Base-by-base conservation (phyloP, 2,888 invertebrate genomes). In the Artemia sinica region DNA sequence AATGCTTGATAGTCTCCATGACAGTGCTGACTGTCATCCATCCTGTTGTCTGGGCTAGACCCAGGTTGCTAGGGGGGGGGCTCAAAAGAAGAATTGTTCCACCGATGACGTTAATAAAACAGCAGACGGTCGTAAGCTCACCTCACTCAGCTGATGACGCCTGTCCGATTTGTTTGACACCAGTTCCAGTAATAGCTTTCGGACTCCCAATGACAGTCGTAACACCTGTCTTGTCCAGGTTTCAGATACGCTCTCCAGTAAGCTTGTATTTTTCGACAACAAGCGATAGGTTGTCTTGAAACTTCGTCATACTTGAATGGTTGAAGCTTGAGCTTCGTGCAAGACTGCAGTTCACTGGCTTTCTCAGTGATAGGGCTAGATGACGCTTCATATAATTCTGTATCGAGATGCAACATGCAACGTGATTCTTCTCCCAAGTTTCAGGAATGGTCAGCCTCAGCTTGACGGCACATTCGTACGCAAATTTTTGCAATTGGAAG, bases 321-420 rank as follows among this genome's bases (percentile, higher is more conserved):
- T 74, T 75, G 68, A 74, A 74, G 65, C 71, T 70, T 49, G 69
- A 72, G 50, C 72, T 41, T 49, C 49, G 67, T 50, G 67, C 50
- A 67, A 48, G 67, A 51, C 52, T 67, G 18, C 67, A 49, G 50
- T 13, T 6, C 18, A 8, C 49, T n/a, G 67, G 67, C 50, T 67
- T 48, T 50, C 67, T 13, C n/a, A 67, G 67, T n/a, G n/a, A 50
- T 28, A 67, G 11, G 12, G 13, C 67, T 12, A 50, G 50, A 7
- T 67, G 41, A 12, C 41, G 10, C 13, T 18, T 11, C 65, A 65
- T 68, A 14, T 49, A 68, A 18, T 52, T 18, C n/a, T 68, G 49
- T 49, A 65, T 49, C 68, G 66, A 68, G 41, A 14, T 49, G 10
- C 49, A 28, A 14, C 68, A 66, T 18, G 28, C 65, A 58, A 58